A percentile compares a stretch with the other conserved stretches of the same genome.
Evolutionary conservation across 1,140 invertebrate genomes (phyloP).

Genomic region (Drosophila pallidifrons): DNA sequence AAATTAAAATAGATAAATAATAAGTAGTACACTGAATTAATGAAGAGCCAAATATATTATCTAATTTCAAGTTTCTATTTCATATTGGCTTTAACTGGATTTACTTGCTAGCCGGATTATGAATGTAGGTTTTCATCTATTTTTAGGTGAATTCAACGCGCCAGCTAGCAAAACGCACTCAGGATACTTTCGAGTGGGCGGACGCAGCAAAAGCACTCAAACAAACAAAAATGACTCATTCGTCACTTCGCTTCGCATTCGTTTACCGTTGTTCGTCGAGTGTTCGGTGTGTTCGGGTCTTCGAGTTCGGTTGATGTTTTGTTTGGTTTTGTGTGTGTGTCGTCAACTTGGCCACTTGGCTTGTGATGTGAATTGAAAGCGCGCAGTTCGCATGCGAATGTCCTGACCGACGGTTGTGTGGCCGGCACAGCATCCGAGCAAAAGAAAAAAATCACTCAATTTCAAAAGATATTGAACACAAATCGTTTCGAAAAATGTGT

Average conservation of each 20-base stretch:
- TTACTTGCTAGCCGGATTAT: not conserved
- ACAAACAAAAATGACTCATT: constrained; percentile 30
- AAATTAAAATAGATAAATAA: too few relatives aligned
- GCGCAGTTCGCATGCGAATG: constrained; percentile 74
- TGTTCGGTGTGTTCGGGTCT: constrained; percentile 21
- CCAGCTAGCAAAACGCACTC: constrained; percentile 1
- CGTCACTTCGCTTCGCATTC: constrained; percentile 12
- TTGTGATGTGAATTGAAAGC: constrained; percentile 53
- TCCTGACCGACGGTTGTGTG: constrained; percentile 69
- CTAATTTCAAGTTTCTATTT: too few relatives aligned
- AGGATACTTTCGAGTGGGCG: constrained; percentile 21
- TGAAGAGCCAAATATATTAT: too few relatives aligned
- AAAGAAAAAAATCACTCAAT: not conserved
- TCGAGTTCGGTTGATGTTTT: constrained; percentile 54
- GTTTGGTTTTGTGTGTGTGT: constrained; percentile 12
- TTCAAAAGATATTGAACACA: not conserved
- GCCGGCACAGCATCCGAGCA: constrained; percentile 40
- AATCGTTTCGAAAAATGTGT: constrained; percentile 36
- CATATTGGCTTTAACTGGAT: too few relatives aligned
- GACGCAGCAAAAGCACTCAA: constrained; percentile 24
- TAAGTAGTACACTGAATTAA: too few relatives aligned
- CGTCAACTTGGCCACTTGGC: constrained; percentile 40
- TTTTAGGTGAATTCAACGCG: not conserved
- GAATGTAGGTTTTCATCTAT: not conserved
- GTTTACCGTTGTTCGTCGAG: too few relatives aligned